phyloP scores from a whole-genome alignment of 2,888 invertebrate genomes.

The Pachymerium ferrugineum region DNA sequence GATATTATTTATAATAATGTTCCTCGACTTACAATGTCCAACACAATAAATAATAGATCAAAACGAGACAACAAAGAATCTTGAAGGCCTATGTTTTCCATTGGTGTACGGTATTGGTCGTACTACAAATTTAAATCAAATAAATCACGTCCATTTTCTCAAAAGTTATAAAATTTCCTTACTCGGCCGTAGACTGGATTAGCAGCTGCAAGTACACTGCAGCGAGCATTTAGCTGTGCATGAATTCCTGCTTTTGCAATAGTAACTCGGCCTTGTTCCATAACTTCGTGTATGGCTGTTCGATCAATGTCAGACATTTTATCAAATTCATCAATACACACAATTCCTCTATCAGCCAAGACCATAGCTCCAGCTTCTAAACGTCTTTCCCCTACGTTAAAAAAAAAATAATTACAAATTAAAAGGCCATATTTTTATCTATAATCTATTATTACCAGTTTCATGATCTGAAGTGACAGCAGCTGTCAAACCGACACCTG shows the following conservation, averaged over 20 bases:
- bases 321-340: conserved; percentile 97
- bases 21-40: conserved; percentile 65
- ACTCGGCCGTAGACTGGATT: conserved; percentile 95
- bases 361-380: conserved; percentile 99
- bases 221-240: conserved; percentile 92
- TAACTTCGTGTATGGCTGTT: conserved; percentile 98
- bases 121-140: conserved; percentile 59
- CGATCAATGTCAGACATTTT: conserved; percentile 99
- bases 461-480: conserved; percentile 96
- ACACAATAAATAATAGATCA: conserved; percentile 93
- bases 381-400: conserved; percentile 52
- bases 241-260: conserved; percentile 98
- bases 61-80: conserved; percentile 96
- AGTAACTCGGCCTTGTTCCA: conserved; percentile 95
- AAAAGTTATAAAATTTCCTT: background rate
- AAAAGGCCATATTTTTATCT: conserved; percentile 1
- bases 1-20: background rate
- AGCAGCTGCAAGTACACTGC: conserved; percentile 97
- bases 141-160: background rate
- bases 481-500: conserved; percentile 97
- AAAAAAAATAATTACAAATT: background rate
- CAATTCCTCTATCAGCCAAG: conserved; percentile 95
- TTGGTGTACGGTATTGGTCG: conserved; percentile 97
- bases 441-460: conserved; percentile 63
- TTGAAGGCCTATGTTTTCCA: conserved; percentile 99